phyloP scores from a whole-genome alignment of 2,888 invertebrate genomes.

The Fragum whitleyi region DNA sequence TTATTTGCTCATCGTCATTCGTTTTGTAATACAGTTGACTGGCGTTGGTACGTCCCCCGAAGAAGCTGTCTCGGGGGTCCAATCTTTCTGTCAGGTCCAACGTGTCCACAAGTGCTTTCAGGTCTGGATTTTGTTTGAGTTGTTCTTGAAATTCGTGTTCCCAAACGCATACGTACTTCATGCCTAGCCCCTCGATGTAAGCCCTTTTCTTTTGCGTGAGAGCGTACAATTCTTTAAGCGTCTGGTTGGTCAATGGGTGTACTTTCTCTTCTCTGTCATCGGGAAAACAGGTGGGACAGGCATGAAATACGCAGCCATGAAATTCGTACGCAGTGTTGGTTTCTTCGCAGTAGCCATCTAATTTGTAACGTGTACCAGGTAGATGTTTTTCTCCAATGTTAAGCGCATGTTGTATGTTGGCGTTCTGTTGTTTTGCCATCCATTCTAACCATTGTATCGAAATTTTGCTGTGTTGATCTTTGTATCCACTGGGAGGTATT shows the following conservation, averaged over 20 bases:
- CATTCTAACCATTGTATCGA: conserved; percentile 34
- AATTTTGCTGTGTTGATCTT: conserved; percentile 24
- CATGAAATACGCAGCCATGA: conserved; percentile 55
- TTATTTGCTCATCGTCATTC: conserved; percentile 57
- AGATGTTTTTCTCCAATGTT: conserved; percentile 39
- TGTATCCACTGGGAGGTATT: conserved; percentile 48
- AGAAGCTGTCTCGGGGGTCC: conserved; percentile 71
- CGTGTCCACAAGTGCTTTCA: background rate
- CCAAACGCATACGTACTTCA: conserved; percentile 63
- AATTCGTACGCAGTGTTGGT: conserved; percentile 51
- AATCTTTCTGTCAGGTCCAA: conserved; percentile 38
- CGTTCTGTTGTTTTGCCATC: background rate
- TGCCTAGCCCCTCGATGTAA: conserved; percentile 42
- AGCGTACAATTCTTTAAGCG: conserved; percentile 46
- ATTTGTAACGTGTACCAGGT: conserved; percentile 42
- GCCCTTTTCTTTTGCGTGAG: conserved; percentile 46
- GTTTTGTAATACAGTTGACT: conserved; percentile 64
- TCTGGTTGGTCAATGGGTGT: conserved; percentile 31
- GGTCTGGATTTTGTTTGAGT: conserved; percentile 30
- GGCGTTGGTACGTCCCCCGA: conserved; percentile 72
- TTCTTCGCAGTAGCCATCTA: conserved; percentile 36
- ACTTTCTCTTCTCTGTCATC: conserved; percentile 12
- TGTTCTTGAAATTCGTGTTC: conserved; percentile 61
- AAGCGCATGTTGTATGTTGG: conserved; percentile 33
- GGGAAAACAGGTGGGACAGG: conserved; percentile 35